These are phyloP conservation scores for Semnornis frantzii DNA, from an alignment of 2,113 vertebrate species.

Conservation along the genomic window DNA sequence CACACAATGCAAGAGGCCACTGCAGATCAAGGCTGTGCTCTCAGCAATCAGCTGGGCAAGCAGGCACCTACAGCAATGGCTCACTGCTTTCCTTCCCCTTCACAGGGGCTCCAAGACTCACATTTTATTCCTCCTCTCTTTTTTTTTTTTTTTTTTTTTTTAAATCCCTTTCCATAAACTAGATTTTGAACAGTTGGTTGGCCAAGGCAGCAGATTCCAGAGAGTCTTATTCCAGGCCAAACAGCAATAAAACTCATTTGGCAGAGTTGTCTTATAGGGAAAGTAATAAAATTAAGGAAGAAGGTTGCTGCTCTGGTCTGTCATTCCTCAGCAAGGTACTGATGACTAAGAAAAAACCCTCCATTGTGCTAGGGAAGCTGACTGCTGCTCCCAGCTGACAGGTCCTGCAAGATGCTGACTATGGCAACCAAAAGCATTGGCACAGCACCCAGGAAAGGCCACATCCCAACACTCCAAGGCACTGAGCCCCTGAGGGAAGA, in stretches of 20 bases:
- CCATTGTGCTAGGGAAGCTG: background rate
- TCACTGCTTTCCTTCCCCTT: background rate
- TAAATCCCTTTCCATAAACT: background rate
- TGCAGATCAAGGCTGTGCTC: background rate
- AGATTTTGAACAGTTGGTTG: slow-evolving; percentile 8
- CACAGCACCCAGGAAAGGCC: background rate
- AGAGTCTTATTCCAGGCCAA: slow-evolving; percentile 36
- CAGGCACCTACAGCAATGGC: background rate
- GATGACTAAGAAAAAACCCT: slow-evolving; percentile 9
- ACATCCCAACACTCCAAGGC: background rate
- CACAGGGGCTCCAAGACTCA: background rate
- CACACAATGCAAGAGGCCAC: background rate
- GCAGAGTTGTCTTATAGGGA: background rate
- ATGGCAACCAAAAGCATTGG: background rate
- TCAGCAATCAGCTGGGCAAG: background rate
- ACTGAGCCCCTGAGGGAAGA: background rate
- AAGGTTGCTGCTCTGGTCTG: slow-evolving; percentile 23
- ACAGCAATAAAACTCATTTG: slow-evolving; percentile 53
- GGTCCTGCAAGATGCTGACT: background rate
- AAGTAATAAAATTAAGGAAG: slow-evolving; percentile 58
- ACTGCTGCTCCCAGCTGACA: background rate
- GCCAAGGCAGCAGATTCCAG: slow-evolving; percentile 25
- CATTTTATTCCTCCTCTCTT: background rate
- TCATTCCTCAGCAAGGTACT: slow-evolving; percentile 2
- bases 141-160: background rate